Evolutionary conservation across 2,113 vertebrate species (phyloP), one percentile per base, ranked within the genome.

Genomic region (Scomber scombrus): DNA sequence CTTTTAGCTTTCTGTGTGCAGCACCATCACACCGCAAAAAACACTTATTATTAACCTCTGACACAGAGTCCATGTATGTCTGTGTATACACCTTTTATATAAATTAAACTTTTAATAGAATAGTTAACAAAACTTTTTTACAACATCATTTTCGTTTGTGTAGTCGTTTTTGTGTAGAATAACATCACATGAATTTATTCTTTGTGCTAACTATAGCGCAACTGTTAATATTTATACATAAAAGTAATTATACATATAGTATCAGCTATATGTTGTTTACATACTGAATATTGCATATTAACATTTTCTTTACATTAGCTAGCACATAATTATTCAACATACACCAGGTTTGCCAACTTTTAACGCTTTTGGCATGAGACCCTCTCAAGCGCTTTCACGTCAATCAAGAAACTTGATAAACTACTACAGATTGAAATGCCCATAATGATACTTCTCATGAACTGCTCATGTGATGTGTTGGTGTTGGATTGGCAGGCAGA

Each of bases 1-100:
- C 81, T 68, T 62, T 62, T 61, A 66, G 54, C 61, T 45, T 18
- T 65, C 34, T 82, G 45, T 82, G 56, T 80, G 11, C 43, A 74
- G 4, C 67, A 56, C 16, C 58, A 61, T 34, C 26, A 40, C 71
- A 70, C 63, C 31, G 8, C 29, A 58, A 29, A 10, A 49, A 23
- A 2, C 13, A 15, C 52, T 0, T 40, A 21, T 8, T 19, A 21
- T 16, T 45, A 5, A 49, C 55, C 26, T 56, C 14, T 8, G 7
- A 76, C 16, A 11, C n/a, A 11, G n/a, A 26, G 9, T 40, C 40
- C 1, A 0, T 62, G 0, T 46, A 7, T 14, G 10, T 40, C 31
- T 73, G 29, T 34, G 7, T 1, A 23, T 61, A 23, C 18, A 0
- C 8, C 26, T 46, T 55, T 52, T 23, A 0, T 60, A 1, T 58